Percentiles rank a stretch among this genome's conserved stretches.
Conservation (phyloP, 2,888 invertebrate species). For the Mimumesa dahlbomi region DNA sequence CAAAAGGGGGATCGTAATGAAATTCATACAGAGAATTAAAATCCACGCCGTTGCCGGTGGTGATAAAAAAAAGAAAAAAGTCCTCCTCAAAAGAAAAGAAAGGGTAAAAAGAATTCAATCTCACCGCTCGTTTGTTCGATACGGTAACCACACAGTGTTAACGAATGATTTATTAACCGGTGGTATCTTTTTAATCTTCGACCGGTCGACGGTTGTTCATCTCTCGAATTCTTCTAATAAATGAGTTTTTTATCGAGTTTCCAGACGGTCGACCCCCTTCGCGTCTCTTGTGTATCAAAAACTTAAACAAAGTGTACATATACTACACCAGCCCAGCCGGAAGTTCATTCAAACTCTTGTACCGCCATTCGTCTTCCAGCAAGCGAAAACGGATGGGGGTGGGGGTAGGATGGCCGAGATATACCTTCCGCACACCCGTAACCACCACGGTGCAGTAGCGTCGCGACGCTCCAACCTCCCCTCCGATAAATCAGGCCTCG, state of each 20-base stretch:
- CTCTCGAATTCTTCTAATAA: conserved; percentile 56
- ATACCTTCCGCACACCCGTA: background rate
- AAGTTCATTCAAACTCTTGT: conserved; percentile 38
- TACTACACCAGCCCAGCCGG: too few relatives aligned
- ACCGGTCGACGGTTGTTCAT: conserved; percentile 42
- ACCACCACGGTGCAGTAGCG: background rate
- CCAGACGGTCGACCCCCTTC: conserved; percentile 16
- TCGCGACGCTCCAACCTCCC: conserved; percentile 14
- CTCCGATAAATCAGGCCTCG: conserved; percentile 23
- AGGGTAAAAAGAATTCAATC: too few relatives aligned
- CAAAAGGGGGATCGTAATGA: too few relatives aligned
- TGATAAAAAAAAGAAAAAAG: too few relatives aligned
- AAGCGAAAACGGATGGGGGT: too few relatives aligned
- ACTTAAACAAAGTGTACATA: conserved; percentile 31
- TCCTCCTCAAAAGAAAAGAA: too few relatives aligned
- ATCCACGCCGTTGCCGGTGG: too few relatives aligned
- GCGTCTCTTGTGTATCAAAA: conserved; percentile 18
- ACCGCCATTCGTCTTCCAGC: conserved; percentile 32
- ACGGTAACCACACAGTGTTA: too few relatives aligned
- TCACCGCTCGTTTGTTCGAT: too few relatives aligned
- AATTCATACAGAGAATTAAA: too few relatives aligned
- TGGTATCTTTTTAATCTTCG: conserved; percentile 29
- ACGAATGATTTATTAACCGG: conserved; percentile 15
- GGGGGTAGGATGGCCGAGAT: too few relatives aligned
- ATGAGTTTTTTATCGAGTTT: conserved; percentile 57